Evolutionary conservation across 1,140 invertebrate species (phyloP).

Genomic region (Drosophila ficusphila): DNA sequence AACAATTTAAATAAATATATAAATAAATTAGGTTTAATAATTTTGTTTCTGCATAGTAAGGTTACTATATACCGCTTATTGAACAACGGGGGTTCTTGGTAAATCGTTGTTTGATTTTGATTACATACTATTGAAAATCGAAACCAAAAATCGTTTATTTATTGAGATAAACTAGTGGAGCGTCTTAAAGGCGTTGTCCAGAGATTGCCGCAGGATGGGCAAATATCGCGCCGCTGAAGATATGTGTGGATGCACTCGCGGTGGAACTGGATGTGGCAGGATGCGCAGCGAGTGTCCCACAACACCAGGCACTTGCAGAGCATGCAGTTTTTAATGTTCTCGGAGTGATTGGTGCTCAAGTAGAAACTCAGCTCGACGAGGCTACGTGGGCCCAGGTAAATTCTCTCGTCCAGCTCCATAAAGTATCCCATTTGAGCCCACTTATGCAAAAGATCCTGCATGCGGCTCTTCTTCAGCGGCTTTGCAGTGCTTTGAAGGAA

Average conservation of each 20-base stretch:
- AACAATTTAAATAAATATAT: too few relatives aligned
- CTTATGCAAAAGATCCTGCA: constrained; percentile 46
- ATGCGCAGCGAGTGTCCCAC: constrained; percentile 60
- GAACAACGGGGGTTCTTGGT: too few relatives aligned
- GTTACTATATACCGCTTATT: too few relatives aligned
- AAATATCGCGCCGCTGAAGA: constrained; percentile 56
- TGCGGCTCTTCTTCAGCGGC: constrained; percentile 42
- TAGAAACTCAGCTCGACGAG: constrained; percentile 62
- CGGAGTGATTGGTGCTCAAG: constrained; percentile 45
- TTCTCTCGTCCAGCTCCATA: constrained; percentile 28
- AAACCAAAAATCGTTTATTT: too few relatives aligned
- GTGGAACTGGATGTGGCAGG: constrained; percentile 54
- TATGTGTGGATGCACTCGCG: constrained; percentile 64
- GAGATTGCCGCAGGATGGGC: constrained; percentile 46
- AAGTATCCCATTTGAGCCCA: constrained; percentile 68
- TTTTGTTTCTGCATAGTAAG: too few relatives aligned
- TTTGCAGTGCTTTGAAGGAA: constrained; percentile 11
- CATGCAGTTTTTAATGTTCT: constrained; percentile 50
- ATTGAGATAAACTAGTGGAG: constrained; percentile 6
- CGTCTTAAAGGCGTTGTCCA: constrained; percentile 49
- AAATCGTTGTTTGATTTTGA: too few relatives aligned
- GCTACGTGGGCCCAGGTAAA: constrained; percentile 63
- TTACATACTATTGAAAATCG: too few relatives aligned
- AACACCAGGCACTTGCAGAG: constrained; percentile 65
- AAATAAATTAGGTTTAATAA: too few relatives aligned